phyloP scores from a whole-genome alignment of 2,888 invertebrate genomes.

The Volucella zonaria region DNA sequence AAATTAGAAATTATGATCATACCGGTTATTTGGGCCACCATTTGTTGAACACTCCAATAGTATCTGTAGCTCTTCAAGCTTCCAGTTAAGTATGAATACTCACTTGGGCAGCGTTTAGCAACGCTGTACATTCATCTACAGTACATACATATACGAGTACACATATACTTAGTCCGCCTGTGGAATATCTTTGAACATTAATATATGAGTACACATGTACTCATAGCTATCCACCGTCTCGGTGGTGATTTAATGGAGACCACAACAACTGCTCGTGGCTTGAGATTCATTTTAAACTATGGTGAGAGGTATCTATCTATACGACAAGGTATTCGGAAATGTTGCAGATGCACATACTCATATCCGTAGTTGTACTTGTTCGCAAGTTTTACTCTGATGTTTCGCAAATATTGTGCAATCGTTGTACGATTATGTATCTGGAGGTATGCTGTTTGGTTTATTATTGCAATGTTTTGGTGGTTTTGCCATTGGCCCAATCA shows the following conservation, averaged over 20 bases:
- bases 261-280: constrained; percentile 31
- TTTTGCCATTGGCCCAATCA: not conserved
- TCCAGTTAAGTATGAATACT: too few species aligned
- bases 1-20: too few species aligned
- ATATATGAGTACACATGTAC: not conserved
- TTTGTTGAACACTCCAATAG: too few species aligned
- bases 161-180: not conserved
- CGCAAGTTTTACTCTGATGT: constrained; percentile 4
- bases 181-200: constrained; percentile 2
- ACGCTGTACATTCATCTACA: not conserved
- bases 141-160: not conserved
- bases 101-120: too few species aligned
- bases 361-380: constrained; percentile 3
- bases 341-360: too few species aligned
- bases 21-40: too few species aligned
- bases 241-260: constrained; percentile 14
- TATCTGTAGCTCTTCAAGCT: too few species aligned
- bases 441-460: constrained; percentile 5
- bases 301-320: constrained; percentile 4
- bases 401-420: constrained; percentile 6
- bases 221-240: not conserved
- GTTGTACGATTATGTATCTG: too few species aligned
- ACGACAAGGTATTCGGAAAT: too few species aligned
- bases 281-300: constrained; percentile 43
- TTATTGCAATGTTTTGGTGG: not conserved